phyloP scores from a whole-genome alignment of 2,888 invertebrate genomes.

The Hylaea fasciaria region DNA sequence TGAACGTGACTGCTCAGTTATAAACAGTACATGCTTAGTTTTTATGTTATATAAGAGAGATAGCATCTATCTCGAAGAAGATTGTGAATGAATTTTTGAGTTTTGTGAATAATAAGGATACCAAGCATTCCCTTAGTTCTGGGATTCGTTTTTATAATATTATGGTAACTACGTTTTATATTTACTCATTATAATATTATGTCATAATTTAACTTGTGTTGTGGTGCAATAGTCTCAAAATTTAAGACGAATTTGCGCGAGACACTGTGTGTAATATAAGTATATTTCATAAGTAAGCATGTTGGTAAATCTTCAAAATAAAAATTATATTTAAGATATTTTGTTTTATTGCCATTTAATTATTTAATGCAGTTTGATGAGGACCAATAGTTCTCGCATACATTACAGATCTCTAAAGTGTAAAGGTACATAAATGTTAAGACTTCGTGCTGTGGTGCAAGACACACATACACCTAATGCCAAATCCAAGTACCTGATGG shows the following conservation, averaged over 20 bases:
- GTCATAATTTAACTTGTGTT: slow-evolving; percentile 5
- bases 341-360: slow-evolving; percentile 2
- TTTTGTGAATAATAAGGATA: slow-evolving; percentile 24
- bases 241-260: slow-evolving; percentile 4
- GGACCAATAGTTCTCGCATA: no score
- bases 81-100: slow-evolving; percentile 18
- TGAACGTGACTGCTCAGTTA: slow-evolving; percentile 24
- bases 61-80: slow-evolving; percentile 47
- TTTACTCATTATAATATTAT: background rate
- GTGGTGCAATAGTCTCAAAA: slow-evolving; percentile 11
- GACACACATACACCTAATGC: no score
- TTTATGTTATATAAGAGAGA: slow-evolving; percentile 35
- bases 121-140: slow-evolving; percentile 28
- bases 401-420: no score
- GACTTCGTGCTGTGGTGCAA: no score
- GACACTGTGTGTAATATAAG: slow-evolving; percentile 14
- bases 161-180: slow-evolving; percentile 8
- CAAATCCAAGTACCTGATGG: no score
- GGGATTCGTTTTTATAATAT: slow-evolving; percentile 22
- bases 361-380: no score
- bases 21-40: slow-evolving; percentile 22
- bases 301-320: slow-evolving; percentile 24
- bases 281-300: slow-evolving; percentile 20
- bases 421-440: no score
- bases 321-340: slow-evolving; percentile 9